phyloP scores from a whole-genome alignment of 2,888 invertebrate genomes.

The Bembecia ichneumoniformis region DNA sequence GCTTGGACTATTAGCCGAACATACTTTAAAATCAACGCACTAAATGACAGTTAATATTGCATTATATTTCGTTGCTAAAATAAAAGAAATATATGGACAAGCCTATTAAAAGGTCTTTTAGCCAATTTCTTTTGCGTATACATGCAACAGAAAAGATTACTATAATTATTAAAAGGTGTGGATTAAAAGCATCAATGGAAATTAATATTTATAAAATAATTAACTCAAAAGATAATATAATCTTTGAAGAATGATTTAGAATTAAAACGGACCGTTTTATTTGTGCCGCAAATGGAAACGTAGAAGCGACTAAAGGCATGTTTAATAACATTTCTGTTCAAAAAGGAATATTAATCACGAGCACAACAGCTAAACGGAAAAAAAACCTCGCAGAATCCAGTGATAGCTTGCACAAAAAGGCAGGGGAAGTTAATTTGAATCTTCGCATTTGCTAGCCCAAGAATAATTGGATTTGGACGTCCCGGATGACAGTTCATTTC shows the following conservation, averaged over 20 bases:
- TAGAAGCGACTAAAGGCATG: background rate
- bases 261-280: background rate
- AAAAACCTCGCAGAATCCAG: constrained; percentile 28
- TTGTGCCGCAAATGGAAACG: background rate
- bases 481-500: constrained; percentile 67
- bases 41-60: too few species aligned
- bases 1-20: too few species aligned
- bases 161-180: too few species aligned
- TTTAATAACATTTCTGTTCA: constrained; percentile 6
- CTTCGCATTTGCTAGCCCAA: constrained; percentile 51
- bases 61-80: too few species aligned
- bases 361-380: background rate
- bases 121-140: too few species aligned
- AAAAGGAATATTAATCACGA: constrained; percentile 45
- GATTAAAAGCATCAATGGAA: too few species aligned
- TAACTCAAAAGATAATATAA: background rate
- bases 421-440: constrained; percentile 55
- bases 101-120: too few species aligned
- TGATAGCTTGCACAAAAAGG: constrained; percentile 13
- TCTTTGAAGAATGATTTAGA: background rate
- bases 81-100: too few species aligned
- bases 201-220: background rate
- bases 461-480: constrained; percentile 67
- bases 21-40: too few species aligned
- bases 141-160: too few species aligned